These are phyloP conservation scores for Lysandra coridon DNA, from an alignment of 2,888 invertebrate species.

Conservation along the genomic window DNA sequence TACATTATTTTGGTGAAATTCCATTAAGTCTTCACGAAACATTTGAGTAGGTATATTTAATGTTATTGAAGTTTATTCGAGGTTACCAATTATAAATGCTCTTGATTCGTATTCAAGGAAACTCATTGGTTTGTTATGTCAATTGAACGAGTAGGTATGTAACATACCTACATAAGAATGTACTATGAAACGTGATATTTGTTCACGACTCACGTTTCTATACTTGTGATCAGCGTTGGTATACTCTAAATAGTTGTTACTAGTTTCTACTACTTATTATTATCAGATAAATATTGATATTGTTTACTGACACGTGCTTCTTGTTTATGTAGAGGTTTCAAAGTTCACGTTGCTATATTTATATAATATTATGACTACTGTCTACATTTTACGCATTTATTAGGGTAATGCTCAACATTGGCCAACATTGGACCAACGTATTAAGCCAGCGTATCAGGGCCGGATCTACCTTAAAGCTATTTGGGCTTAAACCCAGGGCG, in stretches of 20 bases:
- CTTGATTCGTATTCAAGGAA: slow-evolving; percentile 5
- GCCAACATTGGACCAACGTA: too few species aligned
- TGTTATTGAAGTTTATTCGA: not conserved
- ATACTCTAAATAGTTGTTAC: not conserved
- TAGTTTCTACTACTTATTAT: not conserved
- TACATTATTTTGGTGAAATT: not conserved
- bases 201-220: not conserved
- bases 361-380: not conserved
- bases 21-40: not conserved
- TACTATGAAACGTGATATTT: slow-evolving; percentile 8
- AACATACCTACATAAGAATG: slow-evolving; percentile 10
- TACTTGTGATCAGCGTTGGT: not conserved
- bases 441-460: too few species aligned
- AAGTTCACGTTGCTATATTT: not conserved
- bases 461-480: too few species aligned
- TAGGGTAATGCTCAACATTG: too few species aligned
- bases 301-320: not conserved
- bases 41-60: not conserved
- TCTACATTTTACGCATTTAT: too few species aligned
- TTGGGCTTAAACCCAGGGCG: too few species aligned
- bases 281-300: slow-evolving; percentile 1
- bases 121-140: not conserved
- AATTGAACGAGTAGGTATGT: not conserved
- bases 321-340: not conserved
- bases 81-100: not conserved